These are phyloP conservation scores for Ips typographus DNA, from an alignment of 1,140 invertebrate genomes.

Conservation along the genomic window DNA sequence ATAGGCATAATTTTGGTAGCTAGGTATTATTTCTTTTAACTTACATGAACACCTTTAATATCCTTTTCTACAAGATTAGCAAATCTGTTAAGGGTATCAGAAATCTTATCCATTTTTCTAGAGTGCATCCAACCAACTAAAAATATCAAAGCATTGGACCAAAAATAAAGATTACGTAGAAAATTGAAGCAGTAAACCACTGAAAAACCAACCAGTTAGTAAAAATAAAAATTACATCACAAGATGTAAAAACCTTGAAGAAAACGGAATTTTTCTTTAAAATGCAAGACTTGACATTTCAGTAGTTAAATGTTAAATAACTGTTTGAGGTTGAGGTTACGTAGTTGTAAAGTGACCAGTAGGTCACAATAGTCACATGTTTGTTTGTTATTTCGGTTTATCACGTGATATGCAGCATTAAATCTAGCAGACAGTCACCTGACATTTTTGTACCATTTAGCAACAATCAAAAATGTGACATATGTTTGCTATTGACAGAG, in stretches of 20 bases:
- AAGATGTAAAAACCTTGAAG: background rate
- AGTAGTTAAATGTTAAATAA: too few relatives aligned
- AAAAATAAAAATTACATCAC: constrained; percentile 17
- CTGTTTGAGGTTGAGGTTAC: too few relatives aligned
- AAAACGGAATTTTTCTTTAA: too few relatives aligned
- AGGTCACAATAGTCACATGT: too few relatives aligned
- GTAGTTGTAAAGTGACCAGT: too few relatives aligned
- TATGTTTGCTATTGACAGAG: too few relatives aligned
- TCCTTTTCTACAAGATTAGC: constrained; percentile 52
- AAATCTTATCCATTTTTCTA: constrained; percentile 37
- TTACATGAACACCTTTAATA: constrained; percentile 53
- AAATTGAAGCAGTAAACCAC: constrained; percentile 3
- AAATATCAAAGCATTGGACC: constrained; percentile 6
- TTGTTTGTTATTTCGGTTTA: too few relatives aligned
- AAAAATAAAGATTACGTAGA: constrained; percentile 24
- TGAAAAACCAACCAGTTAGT: constrained; percentile 14
- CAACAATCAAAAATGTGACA: too few relatives aligned
- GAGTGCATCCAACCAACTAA: constrained; percentile 7
- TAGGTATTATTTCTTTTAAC: constrained; percentile 3
- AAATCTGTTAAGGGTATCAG: constrained; percentile 47
- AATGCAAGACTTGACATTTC: too few relatives aligned
- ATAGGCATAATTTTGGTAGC: background rate
- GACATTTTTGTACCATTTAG: too few relatives aligned
- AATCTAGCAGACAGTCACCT: too few relatives aligned
- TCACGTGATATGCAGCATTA: too few relatives aligned